Conservation (phyloP, 2,888 invertebrate species). For the Andrena bicolor region DNA sequence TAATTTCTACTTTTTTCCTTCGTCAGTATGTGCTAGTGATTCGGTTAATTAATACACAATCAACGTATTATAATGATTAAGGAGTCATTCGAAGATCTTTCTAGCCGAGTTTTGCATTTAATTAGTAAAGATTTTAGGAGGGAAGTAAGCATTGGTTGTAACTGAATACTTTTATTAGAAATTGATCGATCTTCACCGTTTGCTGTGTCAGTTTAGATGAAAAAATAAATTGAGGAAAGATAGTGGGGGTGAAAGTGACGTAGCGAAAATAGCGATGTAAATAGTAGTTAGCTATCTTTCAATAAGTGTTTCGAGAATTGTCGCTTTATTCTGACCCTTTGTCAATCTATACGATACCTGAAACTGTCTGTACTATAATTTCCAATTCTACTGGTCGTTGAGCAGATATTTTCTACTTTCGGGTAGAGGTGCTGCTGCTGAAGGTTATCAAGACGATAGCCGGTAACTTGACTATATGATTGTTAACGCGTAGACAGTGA, state of each 20-base stretch:
- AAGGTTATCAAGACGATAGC: neutral
- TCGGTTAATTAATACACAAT: neutral
- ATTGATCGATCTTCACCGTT: conserved; percentile 22
- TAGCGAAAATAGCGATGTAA: conserved; percentile 35
- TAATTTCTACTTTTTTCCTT: conserved; percentile 31
- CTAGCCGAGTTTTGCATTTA: neutral
- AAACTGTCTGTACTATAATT: conserved; percentile 43
- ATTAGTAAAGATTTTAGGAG: neutral
- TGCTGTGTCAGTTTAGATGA: neutral
- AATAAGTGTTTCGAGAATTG: conserved; percentile 31
- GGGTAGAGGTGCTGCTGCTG: conserved; percentile 24
- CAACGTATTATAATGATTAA: neutral
- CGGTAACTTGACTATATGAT: no score
- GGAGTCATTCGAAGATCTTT: neutral
- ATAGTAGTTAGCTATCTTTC: conserved; percentile 45
- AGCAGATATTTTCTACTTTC: conserved; percentile 21
- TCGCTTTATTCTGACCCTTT: conserved; percentile 23
- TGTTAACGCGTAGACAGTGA: no score
- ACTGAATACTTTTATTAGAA: neutral
- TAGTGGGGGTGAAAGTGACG: neutral
- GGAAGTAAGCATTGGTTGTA: neutral
- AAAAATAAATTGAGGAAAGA: neutral
- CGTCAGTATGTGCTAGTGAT: conserved; percentile 28
- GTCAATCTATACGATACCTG: conserved; percentile 28
- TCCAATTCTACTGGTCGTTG: conserved; percentile 31